phyloP scores from a whole-genome alignment of 2,797 vertebrate species.

The Jordanella pulchra region DNA sequence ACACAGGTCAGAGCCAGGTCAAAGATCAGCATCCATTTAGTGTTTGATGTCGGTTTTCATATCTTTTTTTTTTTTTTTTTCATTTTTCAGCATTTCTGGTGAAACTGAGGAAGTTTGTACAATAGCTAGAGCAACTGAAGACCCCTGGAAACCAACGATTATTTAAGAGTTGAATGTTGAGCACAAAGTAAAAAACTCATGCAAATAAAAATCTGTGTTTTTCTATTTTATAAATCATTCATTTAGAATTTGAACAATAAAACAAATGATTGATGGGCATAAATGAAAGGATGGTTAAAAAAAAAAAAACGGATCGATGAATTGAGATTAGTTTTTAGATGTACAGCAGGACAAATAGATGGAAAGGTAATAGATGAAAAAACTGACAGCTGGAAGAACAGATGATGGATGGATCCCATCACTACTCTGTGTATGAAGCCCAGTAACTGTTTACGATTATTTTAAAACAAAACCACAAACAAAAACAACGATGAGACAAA shows the following conservation, averaged over 20 bases:
- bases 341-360: background rate
- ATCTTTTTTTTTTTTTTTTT: constrained; percentile 32
- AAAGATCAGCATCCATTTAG: background rate
- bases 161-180: background rate
- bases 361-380: background rate
- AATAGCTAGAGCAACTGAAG: constrained; percentile 16
- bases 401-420: background rate
- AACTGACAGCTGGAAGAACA: background rate
- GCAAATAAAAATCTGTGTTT: background rate
- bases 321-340: background rate
- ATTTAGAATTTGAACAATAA: background rate
- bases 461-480: background rate
- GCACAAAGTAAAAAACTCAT: constrained; percentile 19
- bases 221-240: background rate
- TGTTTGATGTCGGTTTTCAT: background rate
- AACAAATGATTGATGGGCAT: background rate
- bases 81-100: constrained; percentile 88
- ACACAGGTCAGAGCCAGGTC: constrained; percentile 83
- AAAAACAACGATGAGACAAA: constrained; percentile 1
- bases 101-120: constrained; percentile 85
- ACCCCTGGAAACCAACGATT: background rate
- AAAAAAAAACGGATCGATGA: background rate
- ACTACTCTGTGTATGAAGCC: background rate
- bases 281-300: too few relatives aligned
- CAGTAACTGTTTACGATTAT: background rate